Evolutionary conservation across 2,797 vertebrate genomes (phyloP).

Genomic region (Selene dorsalis): DNA sequence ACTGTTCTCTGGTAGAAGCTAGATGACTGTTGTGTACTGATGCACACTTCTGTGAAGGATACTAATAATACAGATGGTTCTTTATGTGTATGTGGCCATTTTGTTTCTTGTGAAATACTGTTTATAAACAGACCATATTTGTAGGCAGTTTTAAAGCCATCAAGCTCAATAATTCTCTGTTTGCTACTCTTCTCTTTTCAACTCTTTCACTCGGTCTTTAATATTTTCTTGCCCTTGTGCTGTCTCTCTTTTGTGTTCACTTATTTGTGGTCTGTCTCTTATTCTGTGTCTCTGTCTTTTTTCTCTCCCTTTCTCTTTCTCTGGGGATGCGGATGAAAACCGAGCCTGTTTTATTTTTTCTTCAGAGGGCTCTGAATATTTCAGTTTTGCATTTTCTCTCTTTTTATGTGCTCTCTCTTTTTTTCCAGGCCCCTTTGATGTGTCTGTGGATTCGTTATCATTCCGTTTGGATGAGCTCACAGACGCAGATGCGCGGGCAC

Average conservation of each 20-base stretch:
- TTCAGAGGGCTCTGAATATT: conserved; percentile 95
- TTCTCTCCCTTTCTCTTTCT: conserved; percentile 59
- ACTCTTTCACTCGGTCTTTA: conserved; percentile 71
- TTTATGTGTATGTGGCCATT: conserved; percentile 47
- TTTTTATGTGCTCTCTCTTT: conserved; percentile 84
- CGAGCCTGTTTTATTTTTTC: conserved; percentile 82
- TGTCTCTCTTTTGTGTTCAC: conserved; percentile 68
- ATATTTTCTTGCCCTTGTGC: conserved; percentile 71
- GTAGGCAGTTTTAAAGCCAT: conserved; percentile 62
- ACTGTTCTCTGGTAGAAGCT: conserved; percentile 1
- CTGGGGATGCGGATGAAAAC: conserved; percentile 83
- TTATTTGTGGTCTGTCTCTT: conserved; percentile 76
- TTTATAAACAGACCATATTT: conserved; percentile 66
- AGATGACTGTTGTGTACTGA: conserved; percentile 11
- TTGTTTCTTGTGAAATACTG: conserved; percentile 44
- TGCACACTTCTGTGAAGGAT: conserved; percentile 27
- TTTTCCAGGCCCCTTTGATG: conserved; percentile 90
- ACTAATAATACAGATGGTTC: conserved; percentile 32
- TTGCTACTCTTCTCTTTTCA: conserved; percentile 55
- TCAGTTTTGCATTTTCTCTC: conserved; percentile 89
- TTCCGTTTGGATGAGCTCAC: conserved; percentile 90
- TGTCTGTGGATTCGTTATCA: conserved; percentile 93
- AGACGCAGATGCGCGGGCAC: conserved; percentile 70
- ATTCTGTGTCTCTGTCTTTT: conserved; percentile 66
- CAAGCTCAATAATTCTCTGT: conserved; percentile 57